Percentiles rank a stretch among this genome's conserved stretches.
These are phyloP conservation scores for Andrena camellia DNA, from an alignment of 2,888 invertebrate species.

Conservation along the genomic window DNA sequence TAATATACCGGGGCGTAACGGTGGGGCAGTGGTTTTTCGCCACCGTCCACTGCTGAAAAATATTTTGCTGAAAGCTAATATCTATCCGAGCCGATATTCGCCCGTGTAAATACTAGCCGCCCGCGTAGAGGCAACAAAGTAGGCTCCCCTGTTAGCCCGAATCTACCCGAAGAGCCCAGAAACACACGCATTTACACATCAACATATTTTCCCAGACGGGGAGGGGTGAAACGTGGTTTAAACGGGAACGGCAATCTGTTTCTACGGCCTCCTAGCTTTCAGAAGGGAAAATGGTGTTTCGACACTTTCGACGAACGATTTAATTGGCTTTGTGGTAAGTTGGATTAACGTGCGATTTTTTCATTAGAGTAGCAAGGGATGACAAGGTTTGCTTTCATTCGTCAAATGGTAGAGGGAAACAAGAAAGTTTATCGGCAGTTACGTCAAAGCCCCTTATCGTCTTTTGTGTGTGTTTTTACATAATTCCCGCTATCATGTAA, in stretches of 20 bases:
- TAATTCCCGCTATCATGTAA: constrained; percentile 4
- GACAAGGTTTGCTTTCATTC: too few relatives aligned
- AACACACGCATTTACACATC: constrained; percentile 21
- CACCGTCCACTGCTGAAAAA: constrained; percentile 69
- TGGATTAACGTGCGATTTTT: too few relatives aligned
- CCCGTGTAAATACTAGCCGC: constrained; percentile 69
- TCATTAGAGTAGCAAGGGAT: too few relatives aligned
- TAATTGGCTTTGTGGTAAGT: too few relatives aligned
- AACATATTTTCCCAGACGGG: constrained; percentile 32
- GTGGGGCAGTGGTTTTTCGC: constrained; percentile 63
- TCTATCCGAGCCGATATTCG: constrained; percentile 70
- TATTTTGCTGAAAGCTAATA: constrained; percentile 76
- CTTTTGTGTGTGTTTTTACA: neutral
- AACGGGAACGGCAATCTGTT: neutral
- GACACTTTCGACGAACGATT: too few relatives aligned
- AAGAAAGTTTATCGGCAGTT: neutral
- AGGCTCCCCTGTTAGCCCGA: constrained; percentile 53
- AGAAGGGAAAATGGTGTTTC: neutral
- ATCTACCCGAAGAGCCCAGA: constrained; percentile 44
- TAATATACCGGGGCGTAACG: constrained; percentile 71
- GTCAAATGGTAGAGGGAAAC: neutral
- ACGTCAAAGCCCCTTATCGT: neutral
- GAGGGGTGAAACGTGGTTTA: neutral
- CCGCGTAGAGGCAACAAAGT: constrained; percentile 64
- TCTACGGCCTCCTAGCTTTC: neutral